Conservation (phyloP, 2,797 vertebrate species). For the Eleutherodactylus coqui region DNA sequence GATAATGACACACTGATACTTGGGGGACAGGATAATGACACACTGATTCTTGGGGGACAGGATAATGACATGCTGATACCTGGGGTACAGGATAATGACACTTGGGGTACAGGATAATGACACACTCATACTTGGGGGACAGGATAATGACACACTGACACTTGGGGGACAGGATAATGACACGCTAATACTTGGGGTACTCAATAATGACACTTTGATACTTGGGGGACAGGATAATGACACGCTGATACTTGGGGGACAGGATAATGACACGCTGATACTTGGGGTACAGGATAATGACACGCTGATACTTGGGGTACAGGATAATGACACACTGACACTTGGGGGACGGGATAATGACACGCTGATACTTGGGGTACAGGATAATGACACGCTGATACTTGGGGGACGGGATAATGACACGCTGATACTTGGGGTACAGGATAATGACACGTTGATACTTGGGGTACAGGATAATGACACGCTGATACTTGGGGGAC, state of each 20-base stretch:
- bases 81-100: too few relatives aligned
- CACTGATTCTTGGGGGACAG: background rate
- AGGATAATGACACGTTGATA: background rate
- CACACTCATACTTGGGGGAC: background rate
- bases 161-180: background rate
- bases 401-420: background rate
- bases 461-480: background rate
- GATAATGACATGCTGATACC: too few relatives aligned
- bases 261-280: background rate
- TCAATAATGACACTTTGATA: background rate
- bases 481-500: background rate
- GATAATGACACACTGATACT: background rate
- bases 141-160: background rate
- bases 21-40: too few relatives aligned
- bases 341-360: background rate
- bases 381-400: background rate
- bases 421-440: background rate
- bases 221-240: background rate
- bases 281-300: conserved; percentile 9
- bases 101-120: background rate
- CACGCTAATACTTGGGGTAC: background rate
- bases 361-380: background rate
- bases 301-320: too few relatives aligned
- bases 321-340: background rate
- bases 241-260: background rate